Evolutionary conservation across 1,140 invertebrate species (phyloP).

Genomic region (Melipona quadrifasciata): DNA sequence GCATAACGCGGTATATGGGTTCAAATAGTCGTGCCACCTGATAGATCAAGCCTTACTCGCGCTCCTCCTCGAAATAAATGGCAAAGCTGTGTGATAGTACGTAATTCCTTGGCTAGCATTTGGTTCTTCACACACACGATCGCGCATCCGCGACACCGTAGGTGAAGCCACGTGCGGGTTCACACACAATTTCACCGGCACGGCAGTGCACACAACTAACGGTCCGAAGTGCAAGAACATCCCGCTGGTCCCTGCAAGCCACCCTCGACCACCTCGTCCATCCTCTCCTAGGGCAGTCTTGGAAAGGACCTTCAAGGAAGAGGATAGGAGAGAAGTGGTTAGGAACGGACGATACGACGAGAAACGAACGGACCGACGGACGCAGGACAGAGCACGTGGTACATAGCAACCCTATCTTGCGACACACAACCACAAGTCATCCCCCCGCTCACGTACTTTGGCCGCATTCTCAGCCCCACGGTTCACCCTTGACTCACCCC

Average conservation of each 20-base stretch:
- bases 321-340: constrained; percentile 64
- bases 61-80: constrained; percentile 73
- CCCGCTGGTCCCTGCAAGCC: constrained; percentile 60
- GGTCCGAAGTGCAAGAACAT: constrained; percentile 76
- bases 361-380: constrained; percentile 70
- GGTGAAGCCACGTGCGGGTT: constrained; percentile 61
- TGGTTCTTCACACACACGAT: constrained; percentile 19
- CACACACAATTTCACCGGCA: constrained; percentile 64
- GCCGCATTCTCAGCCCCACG: constrained; percentile 63
- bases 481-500: constrained; percentile 67
- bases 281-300: constrained; percentile 59
- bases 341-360: constrained; percentile 67
- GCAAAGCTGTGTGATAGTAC: constrained; percentile 34
- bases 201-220: constrained; percentile 55
- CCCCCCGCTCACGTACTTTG: constrained; percentile 63
- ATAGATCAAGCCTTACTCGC: constrained; percentile 62
- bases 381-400: constrained; percentile 65
- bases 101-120: constrained; percentile 39
- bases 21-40: constrained; percentile 68
- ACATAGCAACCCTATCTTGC: constrained; percentile 76
- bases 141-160: constrained; percentile 36
- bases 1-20: neutral
- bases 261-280: constrained; percentile 68
- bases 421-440: constrained; percentile 81
- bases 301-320: constrained; percentile 76